These are phyloP conservation scores for Caranx ignobilis DNA, from an alignment of 2,113 vertebrate species.

Conservation along the genomic window DNA sequence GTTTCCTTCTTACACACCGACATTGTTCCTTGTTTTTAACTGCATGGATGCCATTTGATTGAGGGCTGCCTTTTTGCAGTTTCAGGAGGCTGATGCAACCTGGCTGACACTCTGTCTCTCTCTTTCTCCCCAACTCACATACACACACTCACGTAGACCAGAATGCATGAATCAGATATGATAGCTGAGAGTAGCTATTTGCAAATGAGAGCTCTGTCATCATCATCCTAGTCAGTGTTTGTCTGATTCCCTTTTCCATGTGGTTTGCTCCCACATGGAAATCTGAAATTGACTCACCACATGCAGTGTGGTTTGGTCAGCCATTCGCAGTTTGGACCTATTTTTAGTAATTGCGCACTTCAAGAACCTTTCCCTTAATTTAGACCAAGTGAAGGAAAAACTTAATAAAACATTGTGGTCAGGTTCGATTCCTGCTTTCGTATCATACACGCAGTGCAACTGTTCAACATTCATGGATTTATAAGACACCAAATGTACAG, in stretches of 20 bases:
- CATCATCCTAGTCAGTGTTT: constrained; percentile 46
- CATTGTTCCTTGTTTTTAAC: constrained; percentile 9
- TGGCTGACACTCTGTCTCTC: constrained; percentile 50
- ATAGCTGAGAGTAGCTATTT: constrained; percentile 54
- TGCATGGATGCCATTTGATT: constrained; percentile 2
- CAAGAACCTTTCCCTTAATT: neutral
- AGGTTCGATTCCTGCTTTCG: too few relatives aligned
- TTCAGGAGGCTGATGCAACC: constrained; percentile 66
- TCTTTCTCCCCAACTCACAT: constrained; percentile 12
- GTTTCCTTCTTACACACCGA: constrained; percentile 42
- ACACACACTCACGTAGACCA: constrained; percentile 11
- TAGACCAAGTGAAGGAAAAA: neutral
- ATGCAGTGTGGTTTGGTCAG: constrained; percentile 27
- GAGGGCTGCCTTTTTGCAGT: constrained; percentile 48
- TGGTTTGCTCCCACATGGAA: constrained; percentile 47
- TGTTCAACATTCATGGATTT: too few relatives aligned
- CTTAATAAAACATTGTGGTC: neutral
- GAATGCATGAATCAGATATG: constrained; percentile 58
- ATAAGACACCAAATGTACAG: too few relatives aligned
- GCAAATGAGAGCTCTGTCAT: constrained; percentile 50
- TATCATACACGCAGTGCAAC: too few relatives aligned
- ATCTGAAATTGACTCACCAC: constrained; percentile 56
- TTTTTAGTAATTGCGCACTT: constrained; percentile 31
- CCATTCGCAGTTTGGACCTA: constrained; percentile 33
- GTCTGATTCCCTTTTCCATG: constrained; percentile 44